phyloP scores from a whole-genome alignment of 1,140 invertebrate genomes.

The Lanistes nyassanus region DNA sequence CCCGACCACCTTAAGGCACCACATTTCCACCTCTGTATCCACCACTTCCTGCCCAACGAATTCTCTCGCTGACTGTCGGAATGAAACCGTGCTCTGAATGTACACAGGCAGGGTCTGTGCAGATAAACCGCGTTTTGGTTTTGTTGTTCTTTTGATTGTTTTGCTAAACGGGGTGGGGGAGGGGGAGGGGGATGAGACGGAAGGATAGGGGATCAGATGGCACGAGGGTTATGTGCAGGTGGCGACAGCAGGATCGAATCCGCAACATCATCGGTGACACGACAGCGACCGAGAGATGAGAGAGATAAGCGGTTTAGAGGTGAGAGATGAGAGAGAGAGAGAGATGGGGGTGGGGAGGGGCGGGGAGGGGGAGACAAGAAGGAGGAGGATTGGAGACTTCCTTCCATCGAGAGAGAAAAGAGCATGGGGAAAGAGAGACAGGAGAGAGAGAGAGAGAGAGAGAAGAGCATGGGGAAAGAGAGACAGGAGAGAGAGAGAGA shows the following conservation, averaged over 20 bases:
- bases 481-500: background rate
- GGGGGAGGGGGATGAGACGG: background rate
- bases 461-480: background rate
- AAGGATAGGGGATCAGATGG: background rate
- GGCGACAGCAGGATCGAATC: background rate
- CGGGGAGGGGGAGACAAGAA: background rate
- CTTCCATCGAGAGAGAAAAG: background rate
- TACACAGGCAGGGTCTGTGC: too few species aligned
- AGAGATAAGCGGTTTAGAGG: background rate
- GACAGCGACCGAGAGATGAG: background rate
- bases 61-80: too few species aligned
- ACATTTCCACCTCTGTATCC: too few species aligned
- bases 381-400: background rate
- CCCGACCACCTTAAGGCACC: too few species aligned
- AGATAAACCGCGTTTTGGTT: too few species aligned
- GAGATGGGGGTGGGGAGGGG: background rate
- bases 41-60: too few species aligned
- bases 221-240: background rate
- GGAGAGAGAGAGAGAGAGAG: constrained; percentile 1
- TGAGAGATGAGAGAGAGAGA: background rate
- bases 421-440: background rate
- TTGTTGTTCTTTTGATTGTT: too few species aligned
- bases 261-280: background rate
- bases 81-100: too few species aligned
- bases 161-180: background rate